phyloP scores from a whole-genome alignment of 23 tunicate genomes.

The Phallusia fumigata region DNA sequence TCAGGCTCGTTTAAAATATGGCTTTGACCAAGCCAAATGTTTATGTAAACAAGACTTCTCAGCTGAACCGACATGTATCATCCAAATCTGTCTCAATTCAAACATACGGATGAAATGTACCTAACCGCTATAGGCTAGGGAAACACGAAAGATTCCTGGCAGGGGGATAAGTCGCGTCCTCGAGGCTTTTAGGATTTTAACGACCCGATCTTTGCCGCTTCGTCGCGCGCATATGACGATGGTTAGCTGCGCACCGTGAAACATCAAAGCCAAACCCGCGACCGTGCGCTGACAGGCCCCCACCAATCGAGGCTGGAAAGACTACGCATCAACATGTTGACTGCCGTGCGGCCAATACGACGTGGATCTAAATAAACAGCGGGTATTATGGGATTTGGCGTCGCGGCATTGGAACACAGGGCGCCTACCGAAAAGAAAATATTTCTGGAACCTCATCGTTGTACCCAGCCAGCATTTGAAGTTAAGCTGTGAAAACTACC shows the following conservation, averaged over 20 bases:
- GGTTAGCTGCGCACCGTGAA: neutral
- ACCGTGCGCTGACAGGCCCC: neutral
- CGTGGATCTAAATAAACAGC: constrained; percentile 10
- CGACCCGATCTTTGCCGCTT: neutral
- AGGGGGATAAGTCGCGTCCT: no score
- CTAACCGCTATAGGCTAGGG: no score
- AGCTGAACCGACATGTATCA: no score
- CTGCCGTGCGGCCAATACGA: neutral
- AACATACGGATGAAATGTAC: no score
- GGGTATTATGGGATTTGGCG: constrained; percentile 12
- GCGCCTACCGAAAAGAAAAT: neutral
- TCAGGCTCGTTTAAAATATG: no score
- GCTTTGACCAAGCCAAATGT: no score
- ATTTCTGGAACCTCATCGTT: neutral
- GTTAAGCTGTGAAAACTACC: no score
- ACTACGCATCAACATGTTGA: neutral
- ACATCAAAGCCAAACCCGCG: neutral
- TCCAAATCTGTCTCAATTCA: no score
- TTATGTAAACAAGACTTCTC: no score
- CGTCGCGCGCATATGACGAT: neutral
- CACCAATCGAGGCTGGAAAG: neutral
- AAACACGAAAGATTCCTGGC: no score
- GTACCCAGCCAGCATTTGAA: no score
- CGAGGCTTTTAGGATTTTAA: neutral
- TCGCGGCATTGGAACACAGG: neutral